phyloP scores from a whole-genome alignment of 1,140 invertebrate species.

The Sycobia sp. region DNA sequence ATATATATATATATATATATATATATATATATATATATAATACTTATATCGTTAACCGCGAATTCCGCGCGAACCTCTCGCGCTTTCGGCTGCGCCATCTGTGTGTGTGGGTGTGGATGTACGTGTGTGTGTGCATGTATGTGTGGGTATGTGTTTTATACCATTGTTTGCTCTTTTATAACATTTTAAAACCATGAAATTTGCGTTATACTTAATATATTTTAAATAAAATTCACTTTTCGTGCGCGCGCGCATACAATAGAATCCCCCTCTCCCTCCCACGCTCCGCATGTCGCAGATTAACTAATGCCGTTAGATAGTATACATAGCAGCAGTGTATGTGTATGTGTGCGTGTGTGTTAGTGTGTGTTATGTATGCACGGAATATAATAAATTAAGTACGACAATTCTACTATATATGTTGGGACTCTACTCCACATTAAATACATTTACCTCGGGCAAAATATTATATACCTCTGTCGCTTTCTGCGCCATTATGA shows the following conservation, averaged over 20 bases:
- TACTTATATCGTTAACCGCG: constrained; percentile 6
- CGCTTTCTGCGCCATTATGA: no score
- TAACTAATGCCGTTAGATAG: constrained; percentile 11
- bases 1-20: no score
- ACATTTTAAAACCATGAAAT: constrained; percentile 4
- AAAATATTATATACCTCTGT: not conserved
- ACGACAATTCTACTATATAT: constrained; percentile 24
- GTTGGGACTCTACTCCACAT: constrained; percentile 1
- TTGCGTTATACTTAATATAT: not conserved
- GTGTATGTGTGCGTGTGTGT: no score
- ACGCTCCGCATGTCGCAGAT: constrained; percentile 8
- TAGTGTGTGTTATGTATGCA: no score
- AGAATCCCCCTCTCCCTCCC: constrained; percentile 2
- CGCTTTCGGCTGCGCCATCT: constrained; percentile 7
- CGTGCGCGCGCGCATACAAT: constrained; percentile 6
- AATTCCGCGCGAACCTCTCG: constrained; percentile 11
- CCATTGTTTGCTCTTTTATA: not conserved
- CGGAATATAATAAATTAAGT: constrained; percentile 33
- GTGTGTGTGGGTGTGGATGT: no score
- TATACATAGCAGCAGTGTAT: no score
- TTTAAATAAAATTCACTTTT: constrained; percentile 6
- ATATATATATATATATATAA: no score
- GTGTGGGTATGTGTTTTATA: no score
- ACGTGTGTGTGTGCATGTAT: no score
- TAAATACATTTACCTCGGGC: constrained; percentile 19